Evolutionary conservation across 2,113 vertebrate genomes (phyloP), one percentile per base, ranked within the genome.

Genomic region (Baryphthengus martii): DNA sequence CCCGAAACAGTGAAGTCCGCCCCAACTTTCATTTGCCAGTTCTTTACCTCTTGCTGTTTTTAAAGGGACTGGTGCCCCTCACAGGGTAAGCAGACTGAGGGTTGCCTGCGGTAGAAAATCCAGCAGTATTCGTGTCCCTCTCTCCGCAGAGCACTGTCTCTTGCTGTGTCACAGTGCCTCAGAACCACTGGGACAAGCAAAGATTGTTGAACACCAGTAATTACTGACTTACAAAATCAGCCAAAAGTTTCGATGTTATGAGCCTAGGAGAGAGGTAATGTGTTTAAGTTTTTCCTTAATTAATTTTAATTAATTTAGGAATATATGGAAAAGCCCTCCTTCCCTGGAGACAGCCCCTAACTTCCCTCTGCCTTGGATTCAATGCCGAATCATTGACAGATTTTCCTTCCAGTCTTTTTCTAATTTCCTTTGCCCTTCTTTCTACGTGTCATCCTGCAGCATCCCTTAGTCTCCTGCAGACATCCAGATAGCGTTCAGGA

Each of bases 91-190:
- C 25, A 39, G 53, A 28, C 63, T 56, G 33, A 13, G 62, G 66
- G 61, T 58, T 74, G 17, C 44, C 15, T 35, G 47, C 16, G 35
- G 52, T 5, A 28, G 31, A 55, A 61, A 62, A 55, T 45, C 19
- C 26, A 70, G 26, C 6, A 11, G 28, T 9, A 2, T 42, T 42
- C 0, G 1, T 52, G 37, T 45, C 20, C 21, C 35, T 7, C 26
- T 65, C 11, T 52, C 21, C 49, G 13, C 45, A n/a, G 26, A 79
- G 5, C 14, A 35, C 21, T 7, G 39, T 63, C 37, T 55, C 31
- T 8, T 52, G 1, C 0, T 62, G 23, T 50, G 35, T 76, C 11
- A 0, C 0, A 0, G 7, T 59, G 58, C 73, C 45, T 53, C 71
- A 37, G 50, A 66, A 77, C 49, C 11, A 3, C 55, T 28, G 47